Conservation (phyloP, 1,140 invertebrate genomes). For the Galleria mellonella region DNA sequence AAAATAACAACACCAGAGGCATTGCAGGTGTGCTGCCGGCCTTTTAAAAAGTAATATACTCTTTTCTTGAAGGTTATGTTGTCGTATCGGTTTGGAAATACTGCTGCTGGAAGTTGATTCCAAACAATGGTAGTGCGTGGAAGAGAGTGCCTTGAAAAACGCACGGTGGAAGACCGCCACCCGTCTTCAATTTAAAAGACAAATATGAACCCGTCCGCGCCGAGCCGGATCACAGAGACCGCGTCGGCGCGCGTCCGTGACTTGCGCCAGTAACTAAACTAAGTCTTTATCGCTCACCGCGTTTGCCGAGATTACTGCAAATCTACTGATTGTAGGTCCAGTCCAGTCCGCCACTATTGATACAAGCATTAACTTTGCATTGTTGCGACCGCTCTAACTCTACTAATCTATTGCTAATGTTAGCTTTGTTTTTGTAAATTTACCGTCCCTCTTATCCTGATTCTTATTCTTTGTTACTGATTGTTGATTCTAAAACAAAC, state of each 20-base stretch:
- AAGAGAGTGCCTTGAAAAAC: too few relatives aligned
- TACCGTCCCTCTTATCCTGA: slow-evolving; percentile 4
- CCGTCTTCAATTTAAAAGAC: too few relatives aligned
- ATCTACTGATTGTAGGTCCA: slow-evolving; percentile 41
- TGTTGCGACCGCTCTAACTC: slow-evolving; percentile 13
- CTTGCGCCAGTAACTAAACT: slow-evolving; percentile 8
- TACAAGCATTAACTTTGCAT: slow-evolving; percentile 32
- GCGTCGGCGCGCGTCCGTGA: neutral
- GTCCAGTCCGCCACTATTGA: slow-evolving; percentile 24
- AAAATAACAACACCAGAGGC: too few relatives aligned
- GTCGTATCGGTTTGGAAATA: too few relatives aligned
- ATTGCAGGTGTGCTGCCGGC: too few relatives aligned
- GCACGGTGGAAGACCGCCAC: too few relatives aligned
- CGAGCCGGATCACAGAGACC: neutral
- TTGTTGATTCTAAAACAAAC: too few relatives aligned
- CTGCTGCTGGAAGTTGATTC: too few relatives aligned
- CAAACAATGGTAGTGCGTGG: too few relatives aligned
- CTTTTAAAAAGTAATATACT: too few relatives aligned
- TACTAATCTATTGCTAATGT: slow-evolving; percentile 47
- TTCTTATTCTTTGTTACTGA: neutral
- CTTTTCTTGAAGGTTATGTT: too few relatives aligned
- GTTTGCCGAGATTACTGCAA: slow-evolving; percentile 50
- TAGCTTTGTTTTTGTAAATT: slow-evolving; percentile 44
- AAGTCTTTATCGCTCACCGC: slow-evolving; percentile 32
- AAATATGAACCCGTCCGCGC: too few relatives aligned